Evolutionary conservation across 2,113 vertebrate species (phyloP), one percentile per base, ranked within the genome.

Genomic region (Menidia beryllina): DNA sequence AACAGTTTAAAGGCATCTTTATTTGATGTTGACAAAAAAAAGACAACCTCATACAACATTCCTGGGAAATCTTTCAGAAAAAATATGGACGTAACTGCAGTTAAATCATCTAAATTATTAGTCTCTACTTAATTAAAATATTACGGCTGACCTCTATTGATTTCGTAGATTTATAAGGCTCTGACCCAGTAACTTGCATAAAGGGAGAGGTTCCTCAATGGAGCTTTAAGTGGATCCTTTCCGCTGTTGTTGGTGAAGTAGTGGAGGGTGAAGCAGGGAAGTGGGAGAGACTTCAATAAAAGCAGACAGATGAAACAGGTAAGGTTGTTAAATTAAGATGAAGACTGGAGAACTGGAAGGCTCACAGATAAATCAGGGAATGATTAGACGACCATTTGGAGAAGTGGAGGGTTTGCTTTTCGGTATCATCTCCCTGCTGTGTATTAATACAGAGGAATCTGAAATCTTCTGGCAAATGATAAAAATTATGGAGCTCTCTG

Each of bases 101-200:
- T 77, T 45, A 43, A 62, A 24, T 59, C 38, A 53, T 52, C 27
- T 34, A 65, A 71, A 21, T 72, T 43, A 72, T 45, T 9, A 26
- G 56, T 48, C 21, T 25, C 61, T 20, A 67, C 61, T 72, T 72
- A 67, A 78, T 78, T 67, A 55, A 72, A 55, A 60, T 56, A 55
- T 72, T 41, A 30, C 50, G 27, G 69, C 10, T 39, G 34, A 66
- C 69, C 36, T 1, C 12, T 34, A 56, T 61, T 10, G 21, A 72
- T 78, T 65, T 38, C 47, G 20, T 49, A 25, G 68, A 77, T 45
- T 72, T 72, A 55, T 36, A 10, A 48, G 17, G 48, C 25, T 47
- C 23, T 20, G 9, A 9, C 24, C 41, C 20, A 38, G 23, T 26
- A 77, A 52, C 36, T 51, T 27, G 39, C 51, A 47, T 64, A 27